Conservation (phyloP, 2,888 invertebrate species). For the Ceratothoa steindachneri region DNA sequence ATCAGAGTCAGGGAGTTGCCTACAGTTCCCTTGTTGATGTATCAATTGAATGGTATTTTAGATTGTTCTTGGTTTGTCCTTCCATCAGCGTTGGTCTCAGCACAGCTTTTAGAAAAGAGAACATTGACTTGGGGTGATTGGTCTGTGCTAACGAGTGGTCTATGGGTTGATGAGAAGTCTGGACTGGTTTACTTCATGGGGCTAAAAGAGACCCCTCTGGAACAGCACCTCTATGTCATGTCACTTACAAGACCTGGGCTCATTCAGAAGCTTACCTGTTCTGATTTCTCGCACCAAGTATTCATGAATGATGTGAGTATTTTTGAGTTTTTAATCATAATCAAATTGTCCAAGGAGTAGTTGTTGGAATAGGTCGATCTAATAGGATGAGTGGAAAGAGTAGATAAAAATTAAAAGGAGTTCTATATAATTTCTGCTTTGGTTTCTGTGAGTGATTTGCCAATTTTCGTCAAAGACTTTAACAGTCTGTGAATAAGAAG, state of each 20-base stretch:
- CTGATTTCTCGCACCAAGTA: constrained; percentile 79
- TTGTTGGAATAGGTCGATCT: too few species aligned
- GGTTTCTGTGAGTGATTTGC: too few species aligned
- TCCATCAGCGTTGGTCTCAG: constrained; percentile 38
- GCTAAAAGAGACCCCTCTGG: constrained; percentile 81
- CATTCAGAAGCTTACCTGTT: constrained; percentile 70
- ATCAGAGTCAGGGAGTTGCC: too few species aligned
- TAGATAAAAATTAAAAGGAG: too few species aligned
- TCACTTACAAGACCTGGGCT: constrained; percentile 69
- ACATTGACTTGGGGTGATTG: constrained; percentile 85
- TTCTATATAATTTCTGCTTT: too few species aligned
- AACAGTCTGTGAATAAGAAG: too few species aligned
- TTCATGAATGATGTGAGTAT: constrained; percentile 68
- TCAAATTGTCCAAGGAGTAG: too few species aligned
- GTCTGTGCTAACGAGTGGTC: constrained; percentile 78
- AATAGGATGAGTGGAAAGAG: too few species aligned
- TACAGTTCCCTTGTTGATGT: too few species aligned
- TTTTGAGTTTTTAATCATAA: neutral
- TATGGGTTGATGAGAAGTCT: constrained; percentile 79
- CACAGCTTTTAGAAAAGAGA: constrained; percentile 52
- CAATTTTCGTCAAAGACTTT: too few species aligned
- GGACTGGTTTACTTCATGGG: constrained; percentile 87
- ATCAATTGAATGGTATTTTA: too few species aligned
- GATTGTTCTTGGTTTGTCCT: too few species aligned
- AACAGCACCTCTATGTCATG: constrained; percentile 86